Percentiles rank a stretch among this genome's conserved stretches.
Evolutionary conservation across 2,797 vertebrate species (phyloP).

Genomic region (Brachymystax lenok): DNA sequence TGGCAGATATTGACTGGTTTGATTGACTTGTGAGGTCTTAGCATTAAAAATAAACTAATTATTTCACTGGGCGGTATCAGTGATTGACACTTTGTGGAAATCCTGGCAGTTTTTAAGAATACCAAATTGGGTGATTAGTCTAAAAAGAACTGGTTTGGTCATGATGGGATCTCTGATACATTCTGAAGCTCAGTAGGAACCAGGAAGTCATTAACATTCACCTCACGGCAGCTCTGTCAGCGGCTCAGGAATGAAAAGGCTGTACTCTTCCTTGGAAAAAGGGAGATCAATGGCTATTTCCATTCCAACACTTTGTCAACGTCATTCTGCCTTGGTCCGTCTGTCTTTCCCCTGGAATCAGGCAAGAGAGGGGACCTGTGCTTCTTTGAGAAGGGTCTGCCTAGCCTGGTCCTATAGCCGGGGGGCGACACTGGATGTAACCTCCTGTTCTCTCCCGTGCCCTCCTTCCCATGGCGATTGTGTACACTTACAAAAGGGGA

Average conservation of each 20-base stretch:
- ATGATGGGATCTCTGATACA: slow-evolving; percentile 48
- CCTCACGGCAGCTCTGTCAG: slow-evolving; percentile 53
- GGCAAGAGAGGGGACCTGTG: neutral
- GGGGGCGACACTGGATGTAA: slow-evolving; percentile 20
- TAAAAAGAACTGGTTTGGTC: neutral
- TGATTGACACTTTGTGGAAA: neutral
- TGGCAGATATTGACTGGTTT: neutral
- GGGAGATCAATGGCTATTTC: slow-evolving; percentile 10
- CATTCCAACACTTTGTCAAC: slow-evolving; percentile 38
- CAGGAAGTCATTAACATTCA: slow-evolving; percentile 59
- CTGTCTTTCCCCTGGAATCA: neutral
- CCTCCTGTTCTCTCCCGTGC: slow-evolving; percentile 43
- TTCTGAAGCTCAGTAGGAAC: slow-evolving; percentile 59
- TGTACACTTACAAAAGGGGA: slow-evolving; percentile 54
- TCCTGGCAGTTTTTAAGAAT: neutral
- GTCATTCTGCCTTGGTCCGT: neutral
- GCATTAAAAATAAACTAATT: neutral
- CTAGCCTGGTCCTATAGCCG: too few relatives aligned
- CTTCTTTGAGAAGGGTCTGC: slow-evolving; percentile 8
- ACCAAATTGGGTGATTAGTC: neutral
- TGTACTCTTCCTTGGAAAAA: slow-evolving; percentile 14
- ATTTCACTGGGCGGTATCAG: neutral
- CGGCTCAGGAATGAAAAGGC: slow-evolving; percentile 59
- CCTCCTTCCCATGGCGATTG: slow-evolving; percentile 50
- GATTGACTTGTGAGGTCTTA: neutral